These are phyloP conservation scores for Melanaphis sacchari DNA, from an alignment of 1,140 invertebrate species.

Conservation along the genomic window DNA sequence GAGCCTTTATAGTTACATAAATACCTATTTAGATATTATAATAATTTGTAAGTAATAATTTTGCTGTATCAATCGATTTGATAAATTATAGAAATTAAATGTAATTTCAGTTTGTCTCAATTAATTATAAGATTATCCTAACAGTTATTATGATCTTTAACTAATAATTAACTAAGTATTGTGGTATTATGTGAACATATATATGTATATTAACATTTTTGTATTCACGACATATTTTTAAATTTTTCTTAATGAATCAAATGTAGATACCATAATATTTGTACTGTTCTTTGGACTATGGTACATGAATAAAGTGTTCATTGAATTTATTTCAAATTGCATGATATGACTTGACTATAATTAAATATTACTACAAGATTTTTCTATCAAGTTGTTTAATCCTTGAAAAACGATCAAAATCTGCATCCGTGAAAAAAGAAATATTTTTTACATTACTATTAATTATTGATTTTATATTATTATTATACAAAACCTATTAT, in stretches of 20 bases:
- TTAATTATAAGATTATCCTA: not conserved
- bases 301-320: constrained; percentile 32
- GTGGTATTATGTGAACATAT: not conserved
- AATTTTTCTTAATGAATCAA: constrained; percentile 17
- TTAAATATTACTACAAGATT: not conserved
- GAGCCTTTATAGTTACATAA: not conserved
- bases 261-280: not conserved
- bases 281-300: constrained; percentile 27
- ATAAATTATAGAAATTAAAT: not conserved
- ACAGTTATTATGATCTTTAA: not conserved
- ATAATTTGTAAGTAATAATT: too few species aligned
- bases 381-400: not conserved
- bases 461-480: not conserved
- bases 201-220: too few species aligned
- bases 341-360: not conserved
- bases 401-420: not conserved
- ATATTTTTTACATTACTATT: not conserved
- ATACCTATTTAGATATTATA: too few species aligned
- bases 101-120: not conserved
- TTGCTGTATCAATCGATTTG: not conserved
- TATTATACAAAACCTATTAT: not conserved
- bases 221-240: too few species aligned
- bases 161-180: not conserved
- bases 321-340: constrained; percentile 32
- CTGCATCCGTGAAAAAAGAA: not conserved